Conservation (phyloP, 2,113 vertebrate species). For the Speoplatyrhinus poulsoni region DNA sequence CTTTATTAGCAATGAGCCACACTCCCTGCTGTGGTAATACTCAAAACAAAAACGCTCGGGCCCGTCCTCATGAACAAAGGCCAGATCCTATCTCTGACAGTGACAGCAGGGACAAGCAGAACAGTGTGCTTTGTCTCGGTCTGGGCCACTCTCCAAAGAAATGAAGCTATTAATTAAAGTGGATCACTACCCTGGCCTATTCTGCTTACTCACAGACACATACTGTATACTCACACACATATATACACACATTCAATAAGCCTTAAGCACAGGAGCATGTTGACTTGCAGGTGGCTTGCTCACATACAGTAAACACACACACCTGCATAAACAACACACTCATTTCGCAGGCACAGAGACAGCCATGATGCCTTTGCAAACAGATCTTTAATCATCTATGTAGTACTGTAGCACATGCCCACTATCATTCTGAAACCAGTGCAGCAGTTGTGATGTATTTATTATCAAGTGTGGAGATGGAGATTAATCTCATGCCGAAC, state of each 20-base stretch:
- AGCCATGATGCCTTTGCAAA: neutral
- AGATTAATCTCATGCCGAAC: conserved; percentile 3
- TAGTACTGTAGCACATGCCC: neutral
- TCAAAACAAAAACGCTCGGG: neutral
- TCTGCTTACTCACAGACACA: conserved; percentile 5
- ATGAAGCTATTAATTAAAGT: conserved; percentile 65
- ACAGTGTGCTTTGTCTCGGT: conserved; percentile 30
- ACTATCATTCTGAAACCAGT: neutral
- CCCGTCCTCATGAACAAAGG: conserved; percentile 20
- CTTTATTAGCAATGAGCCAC: neutral
- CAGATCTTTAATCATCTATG: neutral
- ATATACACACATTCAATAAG: conserved; percentile 3
- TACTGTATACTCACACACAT: neutral
- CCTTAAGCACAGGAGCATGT: neutral
- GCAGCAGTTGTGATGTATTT: conserved; percentile 10
- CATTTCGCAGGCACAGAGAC: neutral
- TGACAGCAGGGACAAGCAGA: conserved; percentile 29
- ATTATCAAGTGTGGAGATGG: conserved; percentile 7
- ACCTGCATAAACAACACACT: neutral
- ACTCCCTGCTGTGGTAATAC: conserved; percentile 5
- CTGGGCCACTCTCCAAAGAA: conserved; percentile 58
- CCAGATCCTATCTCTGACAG: conserved; percentile 38
- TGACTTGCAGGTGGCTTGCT: neutral
- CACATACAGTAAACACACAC: neutral
- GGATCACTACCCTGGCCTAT: conserved; percentile 35